A percentile compares a stretch with the other conserved stretches of the same genome.
These are phyloP conservation scores for Antitype chi DNA, from an alignment of 2,888 invertebrate genomes.

Conservation along the genomic window DNA sequence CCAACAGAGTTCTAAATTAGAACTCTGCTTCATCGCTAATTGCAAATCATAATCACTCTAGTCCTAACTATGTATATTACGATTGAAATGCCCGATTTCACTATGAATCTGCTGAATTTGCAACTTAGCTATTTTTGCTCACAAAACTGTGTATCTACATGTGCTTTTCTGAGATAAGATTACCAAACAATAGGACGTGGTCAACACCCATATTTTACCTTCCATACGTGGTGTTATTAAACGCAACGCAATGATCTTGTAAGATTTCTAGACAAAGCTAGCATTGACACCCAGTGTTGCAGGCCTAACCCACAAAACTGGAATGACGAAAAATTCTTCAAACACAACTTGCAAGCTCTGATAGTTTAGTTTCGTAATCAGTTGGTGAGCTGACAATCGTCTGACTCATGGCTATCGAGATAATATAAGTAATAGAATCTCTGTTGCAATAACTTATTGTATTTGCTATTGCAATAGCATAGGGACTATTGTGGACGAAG, in stretches of 20 bases:
- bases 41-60: too few relatives aligned
- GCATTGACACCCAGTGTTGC: conserved; percentile 17
- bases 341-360: conserved; percentile 9
- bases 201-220: background rate
- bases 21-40: background rate
- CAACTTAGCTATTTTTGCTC: too few relatives aligned
- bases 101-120: too few relatives aligned
- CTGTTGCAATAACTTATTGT: background rate
- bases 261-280: conserved; percentile 11
- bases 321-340: background rate
- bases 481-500: too few relatives aligned
- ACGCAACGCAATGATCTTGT: conserved; percentile 19
- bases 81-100: too few relatives aligned
- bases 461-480: background rate
- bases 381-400: conserved; percentile 2
- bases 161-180: background rate
- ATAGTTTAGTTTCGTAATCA: conserved; percentile 24
- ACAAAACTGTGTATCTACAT: background rate
- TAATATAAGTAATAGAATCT: background rate
- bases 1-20: too few relatives aligned
- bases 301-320: background rate
- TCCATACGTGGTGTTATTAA: background rate
- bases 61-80: too few relatives aligned
- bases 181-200: conserved; percentile 3
- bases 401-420: background rate